A percentile compares a stretch with the other conserved stretches of the same genome.
These are phyloP conservation scores for Crypturellus undulatus DNA, from an alignment of 2,113 vertebrate genomes.

Conservation along the genomic window DNA sequence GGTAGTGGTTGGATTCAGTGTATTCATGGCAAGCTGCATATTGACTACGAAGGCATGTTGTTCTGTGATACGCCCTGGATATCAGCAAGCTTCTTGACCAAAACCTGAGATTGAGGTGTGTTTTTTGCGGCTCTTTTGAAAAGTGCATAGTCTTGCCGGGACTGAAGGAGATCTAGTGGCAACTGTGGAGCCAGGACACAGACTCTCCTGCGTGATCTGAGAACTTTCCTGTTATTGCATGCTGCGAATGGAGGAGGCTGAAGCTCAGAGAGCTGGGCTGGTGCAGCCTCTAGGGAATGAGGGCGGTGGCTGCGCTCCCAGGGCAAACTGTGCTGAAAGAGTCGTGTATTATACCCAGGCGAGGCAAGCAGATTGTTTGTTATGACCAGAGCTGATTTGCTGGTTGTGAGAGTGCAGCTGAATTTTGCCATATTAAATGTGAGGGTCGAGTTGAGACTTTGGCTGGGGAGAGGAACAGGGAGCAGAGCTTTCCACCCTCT, in stretches of 20 bases:
- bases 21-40: background rate
- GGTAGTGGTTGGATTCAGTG: background rate
- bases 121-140: background rate
- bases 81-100: background rate
- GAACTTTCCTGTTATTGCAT: no score
- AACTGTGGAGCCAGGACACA: background rate
- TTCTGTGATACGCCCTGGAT: background rate
- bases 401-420: background rate
- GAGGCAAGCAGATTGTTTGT: background rate
- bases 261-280: background rate
- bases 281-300: background rate
- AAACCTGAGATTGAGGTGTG: background rate
- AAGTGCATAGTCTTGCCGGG: background rate
- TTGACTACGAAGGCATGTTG: background rate
- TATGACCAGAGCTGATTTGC: background rate
- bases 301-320: background rate
- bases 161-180: background rate
- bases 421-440: background rate
- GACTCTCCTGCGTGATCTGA: background rate
- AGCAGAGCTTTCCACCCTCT: background rate
- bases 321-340: no score
- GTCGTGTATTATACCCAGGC: background rate
- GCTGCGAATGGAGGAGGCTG: background rate
- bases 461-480: background rate
- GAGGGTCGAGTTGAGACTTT: background rate